Evolutionary conservation across 1,140 invertebrate genomes (phyloP).

Genomic region (Amphibalanus amphitrite): DNA sequence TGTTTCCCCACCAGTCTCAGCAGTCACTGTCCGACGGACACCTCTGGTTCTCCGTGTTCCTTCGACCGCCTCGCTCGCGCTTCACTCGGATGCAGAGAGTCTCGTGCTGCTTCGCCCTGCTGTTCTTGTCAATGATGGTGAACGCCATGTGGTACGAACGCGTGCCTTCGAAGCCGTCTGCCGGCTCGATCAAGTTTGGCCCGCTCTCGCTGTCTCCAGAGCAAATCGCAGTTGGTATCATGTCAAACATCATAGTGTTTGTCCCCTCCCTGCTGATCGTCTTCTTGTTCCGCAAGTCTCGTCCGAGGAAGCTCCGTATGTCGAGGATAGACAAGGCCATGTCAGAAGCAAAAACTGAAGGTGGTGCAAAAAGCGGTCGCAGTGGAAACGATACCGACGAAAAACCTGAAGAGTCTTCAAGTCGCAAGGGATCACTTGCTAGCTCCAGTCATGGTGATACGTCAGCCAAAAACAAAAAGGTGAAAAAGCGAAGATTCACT

Average conservation of each 20-base stretch:
- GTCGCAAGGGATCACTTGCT: neutral
- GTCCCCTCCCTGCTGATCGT: constrained; percentile 33
- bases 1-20: constrained; percentile 28
- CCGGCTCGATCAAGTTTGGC: neutral
- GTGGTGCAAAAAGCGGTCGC: neutral
- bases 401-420: neutral
- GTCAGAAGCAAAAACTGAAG: neutral
- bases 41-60: too few species aligned
- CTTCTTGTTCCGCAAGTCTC: constrained; percentile 19
- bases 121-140: constrained; percentile 35
- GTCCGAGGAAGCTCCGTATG: constrained; percentile 14
- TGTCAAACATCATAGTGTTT: constrained; percentile 30
- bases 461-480: neutral
- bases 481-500: constrained; percentile 15
- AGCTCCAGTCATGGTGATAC: neutral
- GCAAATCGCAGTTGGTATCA: constrained; percentile 24
- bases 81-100: constrained; percentile 34
- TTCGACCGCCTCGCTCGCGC: constrained; percentile 28
- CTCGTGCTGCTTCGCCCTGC: constrained; percentile 32
- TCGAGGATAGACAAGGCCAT: constrained; percentile 16
- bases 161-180: neutral
- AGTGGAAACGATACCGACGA: neutral
- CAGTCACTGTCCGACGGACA: constrained; percentile 34
- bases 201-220: neutral
- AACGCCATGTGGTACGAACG: neutral